Percentiles rank a stretch among this genome's conserved stretches.
These are phyloP conservation scores for Aeoliscus strigatus DNA, from an alignment of 2,797 vertebrate genomes.

Conservation along the genomic window DNA sequence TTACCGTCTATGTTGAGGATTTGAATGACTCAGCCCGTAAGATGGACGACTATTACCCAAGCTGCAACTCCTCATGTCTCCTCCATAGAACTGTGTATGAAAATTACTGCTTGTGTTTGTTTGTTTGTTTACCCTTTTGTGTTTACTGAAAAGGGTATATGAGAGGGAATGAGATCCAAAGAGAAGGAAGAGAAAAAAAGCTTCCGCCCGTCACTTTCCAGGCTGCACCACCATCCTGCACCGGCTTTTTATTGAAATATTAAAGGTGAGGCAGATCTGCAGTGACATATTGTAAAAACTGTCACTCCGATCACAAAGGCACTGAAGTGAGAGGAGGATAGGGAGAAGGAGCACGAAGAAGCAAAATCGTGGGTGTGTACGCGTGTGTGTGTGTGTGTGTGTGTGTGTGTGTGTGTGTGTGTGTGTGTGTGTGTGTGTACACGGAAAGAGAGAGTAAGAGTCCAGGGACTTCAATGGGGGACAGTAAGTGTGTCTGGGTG, in stretches of 20 bases:
- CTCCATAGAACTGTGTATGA: no score
- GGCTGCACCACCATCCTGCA: slow-evolving; percentile 63
- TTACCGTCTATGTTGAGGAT: no score
- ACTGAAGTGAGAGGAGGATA: slow-evolving; percentile 67
- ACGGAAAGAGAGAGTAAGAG: no score
- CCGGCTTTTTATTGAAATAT: slow-evolving; percentile 82
- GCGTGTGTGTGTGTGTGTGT: slow-evolving; percentile 22
- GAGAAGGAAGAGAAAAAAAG: slow-evolving; percentile 14
- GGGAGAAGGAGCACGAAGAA: slow-evolving; percentile 49
- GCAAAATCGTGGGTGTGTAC: slow-evolving; percentile 45
- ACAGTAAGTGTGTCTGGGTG: slow-evolving; percentile 45
- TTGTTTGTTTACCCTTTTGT: slow-evolving; percentile 53
- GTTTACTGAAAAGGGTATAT: slow-evolving; percentile 40
- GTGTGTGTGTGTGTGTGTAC: not conserved
- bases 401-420: slow-evolving; percentile 30
- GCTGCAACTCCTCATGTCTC: no score
- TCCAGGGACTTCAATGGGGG: no score
- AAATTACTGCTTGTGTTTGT: no score
- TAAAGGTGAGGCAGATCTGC: slow-evolving; percentile 79
- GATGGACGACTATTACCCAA: no score
- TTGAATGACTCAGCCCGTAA: no score
- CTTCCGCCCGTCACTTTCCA: slow-evolving; percentile 49
- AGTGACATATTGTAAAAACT: slow-evolving; percentile 73
- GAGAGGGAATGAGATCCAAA: slow-evolving; percentile 19
- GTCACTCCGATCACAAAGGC: slow-evolving; percentile 76